A percentile compares a stretch with the other conserved stretches of the same genome.
These are phyloP conservation scores for Smittia sp. DNA, from an alignment of 2,888 invertebrate genomes.

Conservation along the genomic window DNA sequence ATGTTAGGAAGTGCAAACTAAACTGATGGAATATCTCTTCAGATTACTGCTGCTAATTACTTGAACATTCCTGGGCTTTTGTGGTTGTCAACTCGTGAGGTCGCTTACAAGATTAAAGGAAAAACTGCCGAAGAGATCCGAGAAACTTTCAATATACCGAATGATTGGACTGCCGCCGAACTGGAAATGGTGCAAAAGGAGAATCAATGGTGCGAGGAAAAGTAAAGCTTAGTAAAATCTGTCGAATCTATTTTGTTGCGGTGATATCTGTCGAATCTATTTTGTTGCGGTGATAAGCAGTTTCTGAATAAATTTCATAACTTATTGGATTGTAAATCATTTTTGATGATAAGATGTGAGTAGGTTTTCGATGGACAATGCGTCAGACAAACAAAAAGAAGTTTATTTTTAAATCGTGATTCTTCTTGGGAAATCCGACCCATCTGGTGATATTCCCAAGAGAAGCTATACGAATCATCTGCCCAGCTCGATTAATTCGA, in stretches of 20 bases:
- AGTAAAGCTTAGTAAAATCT: too few species aligned
- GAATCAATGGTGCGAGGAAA: slow-evolving; percentile 36
- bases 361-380: neutral
- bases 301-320: too few species aligned
- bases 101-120: slow-evolving; percentile 31
- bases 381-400: too few species aligned
- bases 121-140: slow-evolving; percentile 22
- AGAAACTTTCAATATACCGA: slow-evolving; percentile 3
- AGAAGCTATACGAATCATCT: neutral
- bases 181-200: neutral
- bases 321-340: too few species aligned
- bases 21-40: neutral
- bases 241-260: too few species aligned
- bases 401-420: too few species aligned
- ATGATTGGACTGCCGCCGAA: slow-evolving; percentile 30
- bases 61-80: slow-evolving; percentile 20
- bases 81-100: slow-evolving; percentile 32
- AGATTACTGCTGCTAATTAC: slow-evolving; percentile 29
- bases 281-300: too few species aligned
- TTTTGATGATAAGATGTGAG: too few species aligned
- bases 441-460: neutral
- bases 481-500: neutral
- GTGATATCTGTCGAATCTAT: too few species aligned
- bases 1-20: too few species aligned
- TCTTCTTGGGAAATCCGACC: too few species aligned